These are phyloP conservation scores for Druon quercuslanigerum DNA, from an alignment of 1,140 invertebrate genomes.

Conservation along the genomic window DNA sequence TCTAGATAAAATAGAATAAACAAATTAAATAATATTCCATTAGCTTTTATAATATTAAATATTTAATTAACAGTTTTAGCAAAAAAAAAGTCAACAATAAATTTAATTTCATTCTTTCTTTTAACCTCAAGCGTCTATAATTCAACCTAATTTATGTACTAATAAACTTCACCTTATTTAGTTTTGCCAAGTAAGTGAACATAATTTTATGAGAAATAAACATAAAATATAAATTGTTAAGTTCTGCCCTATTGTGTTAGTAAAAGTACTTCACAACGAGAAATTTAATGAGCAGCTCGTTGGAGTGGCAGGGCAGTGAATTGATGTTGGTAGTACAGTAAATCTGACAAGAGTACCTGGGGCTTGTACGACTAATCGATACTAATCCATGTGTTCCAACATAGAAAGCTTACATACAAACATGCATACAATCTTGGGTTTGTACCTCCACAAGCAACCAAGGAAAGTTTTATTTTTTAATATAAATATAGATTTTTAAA, in stretches of 20 bases:
- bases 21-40: too few relatives aligned
- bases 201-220: neutral
- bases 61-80: too few relatives aligned
- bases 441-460: neutral
- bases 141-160: too few relatives aligned
- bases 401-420: neutral
- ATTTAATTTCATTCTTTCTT: too few relatives aligned
- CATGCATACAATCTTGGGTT: neutral
- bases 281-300: slow-evolving; percentile 12
- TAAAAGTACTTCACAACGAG: slow-evolving; percentile 11
- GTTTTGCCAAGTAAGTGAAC: too few relatives aligned
- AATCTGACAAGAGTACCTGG: slow-evolving; percentile 22
- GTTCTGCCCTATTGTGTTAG: neutral
- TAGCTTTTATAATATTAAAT: too few relatives aligned
- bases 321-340: slow-evolving; percentile 16
- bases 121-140: too few relatives aligned
- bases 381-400: slow-evolving; percentile 22
- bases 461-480: too few relatives aligned
- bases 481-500: too few relatives aligned
- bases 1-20: too few relatives aligned
- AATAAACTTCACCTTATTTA: too few relatives aligned
- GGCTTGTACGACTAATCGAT: slow-evolving; percentile 24
- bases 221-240: neutral
- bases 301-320: slow-evolving; percentile 9
- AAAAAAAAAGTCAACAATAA: too few relatives aligned